Percentiles rank a stretch among this genome's conserved stretches.
Evolutionary conservation across 2,113 vertebrate species (phyloP).

Genomic region (Pluvianellus socialis): DNA sequence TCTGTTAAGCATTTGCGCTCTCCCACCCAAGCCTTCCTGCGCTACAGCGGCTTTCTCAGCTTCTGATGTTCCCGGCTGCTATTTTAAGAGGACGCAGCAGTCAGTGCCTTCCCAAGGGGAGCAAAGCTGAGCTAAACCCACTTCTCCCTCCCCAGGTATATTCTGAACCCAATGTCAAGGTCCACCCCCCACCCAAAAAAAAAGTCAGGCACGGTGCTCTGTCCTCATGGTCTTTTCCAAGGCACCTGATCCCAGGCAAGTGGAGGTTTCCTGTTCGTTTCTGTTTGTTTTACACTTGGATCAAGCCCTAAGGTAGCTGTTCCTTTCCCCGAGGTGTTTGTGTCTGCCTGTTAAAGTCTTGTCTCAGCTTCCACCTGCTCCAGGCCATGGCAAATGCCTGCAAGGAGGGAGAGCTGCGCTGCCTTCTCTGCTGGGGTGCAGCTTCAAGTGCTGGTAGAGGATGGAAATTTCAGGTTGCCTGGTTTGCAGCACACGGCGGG

Average conservation of each 20-base stretch:
- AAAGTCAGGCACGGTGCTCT: background rate
- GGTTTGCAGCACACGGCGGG: background rate
- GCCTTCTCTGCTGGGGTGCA: background rate
- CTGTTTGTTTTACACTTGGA: background rate
- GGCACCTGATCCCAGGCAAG: background rate
- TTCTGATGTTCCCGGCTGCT: background rate
- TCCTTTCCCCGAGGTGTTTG: background rate
- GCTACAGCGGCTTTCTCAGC: background rate
- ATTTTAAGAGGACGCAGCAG: background rate
- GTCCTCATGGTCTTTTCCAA: background rate
- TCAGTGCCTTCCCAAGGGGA: background rate
- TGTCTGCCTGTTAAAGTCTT: background rate
- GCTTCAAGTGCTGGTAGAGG: background rate
- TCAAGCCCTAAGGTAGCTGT: background rate
- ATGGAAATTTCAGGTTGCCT: background rate
- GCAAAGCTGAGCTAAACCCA: background rate
- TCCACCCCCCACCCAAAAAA: background rate
- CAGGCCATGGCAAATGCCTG: background rate
- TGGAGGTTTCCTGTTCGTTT: rapidly evolving
- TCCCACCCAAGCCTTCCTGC: background rate
- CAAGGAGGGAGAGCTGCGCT: background rate
- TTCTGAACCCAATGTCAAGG: rapidly evolving
- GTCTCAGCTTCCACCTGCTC: background rate
- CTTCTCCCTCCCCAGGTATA: background rate
- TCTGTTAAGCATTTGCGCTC: background rate